phyloP scores from a whole-genome alignment of 2,113 vertebrate genomes.

The Heloderma charlesbogerti region DNA sequence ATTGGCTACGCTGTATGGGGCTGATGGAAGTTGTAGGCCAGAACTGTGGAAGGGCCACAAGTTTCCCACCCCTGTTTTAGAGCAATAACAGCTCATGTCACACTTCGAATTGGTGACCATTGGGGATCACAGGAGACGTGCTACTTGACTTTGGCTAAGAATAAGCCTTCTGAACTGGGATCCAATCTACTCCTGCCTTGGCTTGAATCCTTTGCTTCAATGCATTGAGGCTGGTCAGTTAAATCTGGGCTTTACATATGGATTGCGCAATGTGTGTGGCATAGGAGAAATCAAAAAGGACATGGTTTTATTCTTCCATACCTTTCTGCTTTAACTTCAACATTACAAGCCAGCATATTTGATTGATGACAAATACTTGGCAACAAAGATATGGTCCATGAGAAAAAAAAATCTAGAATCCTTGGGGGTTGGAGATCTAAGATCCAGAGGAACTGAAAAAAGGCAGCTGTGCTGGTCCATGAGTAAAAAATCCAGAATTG shows the following conservation, averaged over 20 bases:
- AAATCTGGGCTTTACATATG: slow-evolving; percentile 19
- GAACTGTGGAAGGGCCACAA: background rate
- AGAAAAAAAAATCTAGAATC: too few relatives aligned
- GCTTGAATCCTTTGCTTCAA: background rate
- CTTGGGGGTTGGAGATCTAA: too few relatives aligned
- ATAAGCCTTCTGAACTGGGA: background rate
- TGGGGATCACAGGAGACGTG: background rate
- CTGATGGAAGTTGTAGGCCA: background rate
- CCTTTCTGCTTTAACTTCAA: background rate
- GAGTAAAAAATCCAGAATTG: too few relatives aligned
- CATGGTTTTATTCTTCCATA: background rate
- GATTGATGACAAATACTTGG: background rate
- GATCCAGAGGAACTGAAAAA: too few relatives aligned
- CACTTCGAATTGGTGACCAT: background rate
- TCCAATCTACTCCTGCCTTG: background rate
- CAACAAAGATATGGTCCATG: background rate
- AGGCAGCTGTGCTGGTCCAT: too few relatives aligned
- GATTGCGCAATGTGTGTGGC: slow-evolving; percentile 12
- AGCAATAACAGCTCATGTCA: background rate
- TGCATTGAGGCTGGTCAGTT: background rate
- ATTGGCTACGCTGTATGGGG: background rate
- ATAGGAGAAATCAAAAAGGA: slow-evolving; percentile 29
- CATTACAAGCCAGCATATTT: background rate
- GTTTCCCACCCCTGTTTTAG: background rate
- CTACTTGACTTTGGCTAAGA: background rate